Base-by-base conservation (phyloP, 2,797 vertebrate genomes). In the Propithecus perrieri region DNA sequence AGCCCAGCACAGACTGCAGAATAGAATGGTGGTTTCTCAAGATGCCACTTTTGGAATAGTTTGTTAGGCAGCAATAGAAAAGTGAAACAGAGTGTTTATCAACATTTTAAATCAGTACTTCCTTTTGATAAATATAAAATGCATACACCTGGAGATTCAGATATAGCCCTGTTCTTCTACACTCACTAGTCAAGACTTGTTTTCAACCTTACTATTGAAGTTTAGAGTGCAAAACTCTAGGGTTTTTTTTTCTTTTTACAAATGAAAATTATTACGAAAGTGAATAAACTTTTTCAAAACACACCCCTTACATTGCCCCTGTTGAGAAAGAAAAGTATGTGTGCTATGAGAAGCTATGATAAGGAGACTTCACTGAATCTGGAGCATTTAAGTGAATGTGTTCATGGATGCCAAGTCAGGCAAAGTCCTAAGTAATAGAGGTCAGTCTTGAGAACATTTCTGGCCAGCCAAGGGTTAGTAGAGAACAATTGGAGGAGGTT, bases 111-210 rank as follows among this genome's bases (percentile, higher is more conserved):
- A 88, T 84, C 61, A 72, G n/a, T 43, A 35, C 48, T 30, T 24
- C 43, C 50, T 84, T 78, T 79, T 59, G 55, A 79, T 79, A 84
- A 92, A 92, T 67, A 85, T 18, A 79, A 92, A 92, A 59, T 18
- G 30, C 15, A n/a, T 18, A 57, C 13, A 90, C 53, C 83, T 90
- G 35, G 33, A 75, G 43, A 55, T 69, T 86, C 15, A 55, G 59
- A 89, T 46, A 11, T 11, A 63, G 41, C 2, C 7, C 43, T 41
- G 18, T 35, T 38, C 61, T 79, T 89, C 35, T 24, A 53, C n/a
- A 75, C 9, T 75, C 18, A 69, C 48, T 28, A 46, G n/a, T 74
- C 59, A 63, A 86, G 12, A 71, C 7, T 89, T 53, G 67, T 69
- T 95, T 74, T 53, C 43, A 92, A 81, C 6, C 24, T 80, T 50